phyloP scores from a whole-genome alignment of 2,113 vertebrate species.

The Ornithorhynchus anatinus region DNA sequence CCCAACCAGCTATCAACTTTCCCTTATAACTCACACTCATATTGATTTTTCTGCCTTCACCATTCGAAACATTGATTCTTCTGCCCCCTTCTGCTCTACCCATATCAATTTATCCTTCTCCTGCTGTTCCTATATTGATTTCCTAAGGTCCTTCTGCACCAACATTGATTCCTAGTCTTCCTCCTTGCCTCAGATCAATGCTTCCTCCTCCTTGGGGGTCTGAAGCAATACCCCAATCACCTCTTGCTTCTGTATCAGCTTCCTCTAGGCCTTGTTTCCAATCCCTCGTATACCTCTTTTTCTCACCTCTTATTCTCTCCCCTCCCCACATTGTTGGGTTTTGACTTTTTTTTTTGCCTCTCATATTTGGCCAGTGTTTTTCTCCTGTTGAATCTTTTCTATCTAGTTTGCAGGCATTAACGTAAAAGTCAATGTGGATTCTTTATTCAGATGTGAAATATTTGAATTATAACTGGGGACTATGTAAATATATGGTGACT shows the following conservation, averaged over 20 bases:
- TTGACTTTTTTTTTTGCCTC: not conserved
- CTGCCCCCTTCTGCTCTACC: too few species aligned
- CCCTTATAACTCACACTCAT: not conserved
- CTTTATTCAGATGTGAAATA: constrained; percentile 41
- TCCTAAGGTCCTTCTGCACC: not conserved
- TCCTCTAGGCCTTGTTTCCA: not conserved
- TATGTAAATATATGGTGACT: constrained; percentile 30
- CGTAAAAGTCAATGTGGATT: not conserved
- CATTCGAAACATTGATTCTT: rapidly evolving
- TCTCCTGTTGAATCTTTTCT: constrained; percentile 9
- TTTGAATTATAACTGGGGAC: constrained; percentile 12
- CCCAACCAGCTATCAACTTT: not conserved
- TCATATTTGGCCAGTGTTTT: not conserved
- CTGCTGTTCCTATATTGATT: not conserved
- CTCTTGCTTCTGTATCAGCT: not conserved
- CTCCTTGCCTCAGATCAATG: not conserved
- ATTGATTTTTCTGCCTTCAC: not conserved
- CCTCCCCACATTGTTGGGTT: too few species aligned
- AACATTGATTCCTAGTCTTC: not conserved
- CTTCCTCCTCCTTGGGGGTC: not conserved
- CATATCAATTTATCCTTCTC: not conserved
- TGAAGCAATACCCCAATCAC: not conserved
- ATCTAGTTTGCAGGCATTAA: constrained; percentile 25
- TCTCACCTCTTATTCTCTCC: constrained; percentile 17
- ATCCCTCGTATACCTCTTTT: not conserved